A percentile compares a stretch with the other conserved stretches of the same genome.
Conservation (phyloP, 2,113 vertebrate genomes). For the Tiliqua scincoides region DNA sequence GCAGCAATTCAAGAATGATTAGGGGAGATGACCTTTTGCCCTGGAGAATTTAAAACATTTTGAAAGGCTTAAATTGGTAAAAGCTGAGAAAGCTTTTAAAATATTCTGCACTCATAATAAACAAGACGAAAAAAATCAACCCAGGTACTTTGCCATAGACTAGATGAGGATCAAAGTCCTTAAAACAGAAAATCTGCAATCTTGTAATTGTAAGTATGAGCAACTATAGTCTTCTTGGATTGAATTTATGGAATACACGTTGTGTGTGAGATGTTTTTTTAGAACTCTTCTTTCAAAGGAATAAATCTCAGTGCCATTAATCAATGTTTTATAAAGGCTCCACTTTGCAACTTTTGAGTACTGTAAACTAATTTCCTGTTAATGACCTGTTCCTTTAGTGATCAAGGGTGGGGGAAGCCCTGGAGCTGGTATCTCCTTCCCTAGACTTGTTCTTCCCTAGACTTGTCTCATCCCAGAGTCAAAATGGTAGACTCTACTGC, state of each 20-base stretch:
- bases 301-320: background rate
- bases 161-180: background rate
- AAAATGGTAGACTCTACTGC: too few relatives aligned
- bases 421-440: too few relatives aligned
- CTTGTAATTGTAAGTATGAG: background rate
- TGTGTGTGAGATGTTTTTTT: background rate
- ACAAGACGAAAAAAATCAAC: background rate
- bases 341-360: background rate
- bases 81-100: background rate
- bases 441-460: too few relatives aligned
- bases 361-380: background rate
- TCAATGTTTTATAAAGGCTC: background rate
- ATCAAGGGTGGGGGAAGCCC: too few relatives aligned
- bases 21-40: constrained; percentile 14
- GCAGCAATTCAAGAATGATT: background rate
- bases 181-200: background rate
- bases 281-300: background rate
- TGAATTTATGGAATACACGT: background rate
- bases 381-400: too few relatives aligned
- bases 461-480: too few relatives aligned
- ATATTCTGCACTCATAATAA: background rate
- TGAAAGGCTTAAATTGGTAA: constrained; percentile 11
- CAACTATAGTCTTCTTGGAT: background rate
- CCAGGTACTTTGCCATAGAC: background rate
- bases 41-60: constrained; percentile 15